Evolutionary conservation across 2,888 invertebrate genomes (phyloP), one percentile per base, ranked within the genome.

Genomic region (Caenorhabditis zanzibari): DNA sequence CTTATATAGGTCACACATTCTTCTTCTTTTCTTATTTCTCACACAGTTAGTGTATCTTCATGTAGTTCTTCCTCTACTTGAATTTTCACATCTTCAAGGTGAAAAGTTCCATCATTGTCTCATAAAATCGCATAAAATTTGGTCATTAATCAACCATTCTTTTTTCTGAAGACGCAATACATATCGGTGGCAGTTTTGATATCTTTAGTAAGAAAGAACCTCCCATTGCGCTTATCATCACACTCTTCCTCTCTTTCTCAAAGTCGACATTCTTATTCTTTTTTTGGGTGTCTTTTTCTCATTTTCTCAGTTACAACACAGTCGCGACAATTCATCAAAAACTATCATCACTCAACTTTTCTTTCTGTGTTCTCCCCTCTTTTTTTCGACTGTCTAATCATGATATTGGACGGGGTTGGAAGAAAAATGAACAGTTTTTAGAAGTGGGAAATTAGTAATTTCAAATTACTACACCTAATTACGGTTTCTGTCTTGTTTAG

Each of bases 211-310:
- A 58, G 32, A 59, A 35, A 61, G 72, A 66, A 66, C 75, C 75
- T 75, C 66, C 59, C 66, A 58, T 66, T 68, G 14, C 66, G 52
- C 66, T 75, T 75, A 73, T 75, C 66, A 75, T 68, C 66, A 59
- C 44, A 28, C 38, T 28, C 32, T 59, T 24, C n/a, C n/a, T n/a
- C n/a, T n/a, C n/a, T n/a, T n/a, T n/a, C n/a, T n/a, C n/a, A n/a
- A 19, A 52, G 22, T 49, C 26, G 24, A 26, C 54, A 24, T 26
- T 54, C 54, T 26, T 54, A 38, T 5, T 26, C 32, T 9, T 35
- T 28, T 52, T 47, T 68, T 35, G 32, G 32, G 16, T 16, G 32
- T 32, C 61, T 32, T 49, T n/a, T 16, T 66, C 28, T 49, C 12
- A 28, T 22, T 32, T 24, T 64, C 35, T 64, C 64, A 22, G 44